Evolutionary conservation across 2,797 vertebrate genomes (phyloP), one percentile per base, ranked within the genome.

Genomic region (Fratercula arctica): DNA sequence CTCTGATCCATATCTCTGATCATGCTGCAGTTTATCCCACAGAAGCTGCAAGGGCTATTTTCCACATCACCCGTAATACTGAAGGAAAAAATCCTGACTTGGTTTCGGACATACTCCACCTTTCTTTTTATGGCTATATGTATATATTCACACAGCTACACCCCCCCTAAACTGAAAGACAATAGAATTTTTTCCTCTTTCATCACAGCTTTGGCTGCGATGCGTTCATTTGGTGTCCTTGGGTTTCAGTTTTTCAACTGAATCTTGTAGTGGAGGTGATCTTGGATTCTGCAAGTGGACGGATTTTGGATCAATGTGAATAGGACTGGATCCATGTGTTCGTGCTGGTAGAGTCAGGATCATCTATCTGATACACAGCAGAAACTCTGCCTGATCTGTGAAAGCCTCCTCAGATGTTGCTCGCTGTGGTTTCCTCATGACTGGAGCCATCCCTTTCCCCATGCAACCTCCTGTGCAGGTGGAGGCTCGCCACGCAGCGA

Each of bases 21-120:
- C 43, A 11, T 41, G 28, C 29, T 91, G 76, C 64, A 84, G 77
- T 94, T 95, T 86, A 95, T 53, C 9, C 53, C 69, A 90, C 57
- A 72, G 68, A 81, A 94, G 80, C 77, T 88, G 57, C 51, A 78
- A 91, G 76, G 89, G 37, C 46, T 93, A 72, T 83, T 96, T 96
- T 91, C 59, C 77, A 87, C 74, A 46, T 81, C 77, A 67, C 7
- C 75, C 57, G 23, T 59, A 86, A 85, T 74, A 83, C 43, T 66
- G 69, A 89, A 87, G 69, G 56, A 80, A 92, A 91, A 95, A 89
- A 68, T 80, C 64, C 45, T 85, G 79, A 95, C 87, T 95, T 13
- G 13, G 43, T 90, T 83, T 90, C 53, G 83, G 74, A 39, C 31
- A 68, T 41, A 26, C 66, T 89, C 66, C 85, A 60, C 76, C 77